phyloP scores from a whole-genome alignment of 2,888 invertebrate genomes.

The Chouioia cunea region DNA sequence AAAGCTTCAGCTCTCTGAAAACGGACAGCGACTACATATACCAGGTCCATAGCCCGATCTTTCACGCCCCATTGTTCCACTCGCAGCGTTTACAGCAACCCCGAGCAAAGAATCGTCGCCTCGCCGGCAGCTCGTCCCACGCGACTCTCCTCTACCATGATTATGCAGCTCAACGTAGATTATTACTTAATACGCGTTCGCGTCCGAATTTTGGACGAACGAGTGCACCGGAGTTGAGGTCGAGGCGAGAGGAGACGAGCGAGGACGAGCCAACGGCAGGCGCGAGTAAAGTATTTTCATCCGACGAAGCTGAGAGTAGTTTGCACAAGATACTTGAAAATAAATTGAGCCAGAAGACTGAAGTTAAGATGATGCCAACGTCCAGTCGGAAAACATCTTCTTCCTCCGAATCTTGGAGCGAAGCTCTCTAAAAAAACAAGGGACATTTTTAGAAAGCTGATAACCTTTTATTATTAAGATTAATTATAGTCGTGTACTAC shows the following conservation, averaged over 20 bases:
- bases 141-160: slow-evolving; percentile 33
- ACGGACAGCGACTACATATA: slow-evolving; percentile 83
- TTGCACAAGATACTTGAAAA: slow-evolving; percentile 57
- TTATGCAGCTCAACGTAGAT: slow-evolving; percentile 11
- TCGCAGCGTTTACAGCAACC: slow-evolving; percentile 52
- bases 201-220: slow-evolving; percentile 53
- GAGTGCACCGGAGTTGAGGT: slow-evolving; percentile 59
- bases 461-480: no score
- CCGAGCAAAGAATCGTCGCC: slow-evolving; percentile 44
- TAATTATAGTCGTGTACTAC: no score
- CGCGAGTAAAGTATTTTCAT: no score
- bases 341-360: slow-evolving; percentile 5
- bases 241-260: slow-evolving; percentile 6
- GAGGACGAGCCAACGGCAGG: no score
- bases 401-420: slow-evolving; percentile 51
- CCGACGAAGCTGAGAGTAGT: slow-evolving; percentile 49
- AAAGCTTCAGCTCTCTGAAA: slow-evolving; percentile 80
- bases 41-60: slow-evolving; percentile 73
- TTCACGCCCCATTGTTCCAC: slow-evolving; percentile 64
- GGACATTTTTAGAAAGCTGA: no score
- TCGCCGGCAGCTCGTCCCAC: slow-evolving; percentile 31
- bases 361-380: slow-evolving; percentile 40
- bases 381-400: slow-evolving; percentile 23
- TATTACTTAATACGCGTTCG: slow-evolving; percentile 48
- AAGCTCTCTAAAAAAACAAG: slow-evolving; percentile 54